These are phyloP conservation scores for Aphidoletes aphidimyza DNA, from an alignment of 2,888 invertebrate species.

Conservation along the genomic window DNA sequence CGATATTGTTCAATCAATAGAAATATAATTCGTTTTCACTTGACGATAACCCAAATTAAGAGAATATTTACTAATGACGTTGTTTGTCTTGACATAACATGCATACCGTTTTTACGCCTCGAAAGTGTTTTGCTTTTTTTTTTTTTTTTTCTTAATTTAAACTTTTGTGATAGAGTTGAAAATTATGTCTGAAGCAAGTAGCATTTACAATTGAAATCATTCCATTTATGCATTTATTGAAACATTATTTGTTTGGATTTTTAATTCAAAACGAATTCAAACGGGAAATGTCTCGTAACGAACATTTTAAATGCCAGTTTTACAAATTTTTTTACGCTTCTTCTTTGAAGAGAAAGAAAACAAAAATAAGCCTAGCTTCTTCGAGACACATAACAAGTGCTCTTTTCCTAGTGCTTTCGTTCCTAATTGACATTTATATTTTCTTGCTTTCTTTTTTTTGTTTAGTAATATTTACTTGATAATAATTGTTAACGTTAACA, in stretches of 20 bases:
- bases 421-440: neutral
- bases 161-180: conserved; percentile 34
- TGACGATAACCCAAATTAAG: neutral
- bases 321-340: neutral
- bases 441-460: neutral
- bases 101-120: no score
- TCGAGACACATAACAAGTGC: neutral
- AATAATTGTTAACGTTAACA: no score
- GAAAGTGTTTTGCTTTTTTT: conserved; percentile 19
- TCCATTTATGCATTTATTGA: neutral
- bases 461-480: neutral
- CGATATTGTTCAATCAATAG: neutral
- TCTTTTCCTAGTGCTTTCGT: neutral
- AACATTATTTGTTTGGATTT: neutral
- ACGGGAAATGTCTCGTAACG: neutral
- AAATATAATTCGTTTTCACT: conserved; percentile 3
- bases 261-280: neutral
- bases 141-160: neutral
- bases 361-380: conserved; percentile 1
- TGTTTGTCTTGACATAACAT: conserved; percentile 9
- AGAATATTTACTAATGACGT: conserved; percentile 43
- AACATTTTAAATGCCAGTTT: neutral
- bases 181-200: neutral
- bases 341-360: no score
- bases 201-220: neutral